Evolutionary conservation across 2,113 vertebrate genomes (phyloP), one percentile per base, ranked within the genome.

Genomic region (Dasyprocta punctata): DNA sequence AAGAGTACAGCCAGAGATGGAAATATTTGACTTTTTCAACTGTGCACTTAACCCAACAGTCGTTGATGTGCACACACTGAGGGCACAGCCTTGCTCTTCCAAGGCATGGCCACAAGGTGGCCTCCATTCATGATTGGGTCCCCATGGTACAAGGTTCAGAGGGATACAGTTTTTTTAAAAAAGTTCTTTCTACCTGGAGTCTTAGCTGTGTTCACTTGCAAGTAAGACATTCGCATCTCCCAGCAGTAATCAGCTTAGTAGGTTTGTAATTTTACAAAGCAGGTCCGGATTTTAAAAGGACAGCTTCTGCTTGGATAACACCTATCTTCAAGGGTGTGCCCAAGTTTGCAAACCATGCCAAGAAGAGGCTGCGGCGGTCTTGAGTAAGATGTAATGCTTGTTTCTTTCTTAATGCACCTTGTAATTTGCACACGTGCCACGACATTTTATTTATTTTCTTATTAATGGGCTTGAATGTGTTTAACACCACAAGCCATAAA

Each of bases 391-490:
- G 73, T 36, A 71, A 95, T 22, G 52, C 90, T 94, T 77, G 82
- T 58, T 92, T 86, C 86, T 67, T 92, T 97, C 96, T 94, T 96
- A 95, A 96, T 73, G 86, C 80, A 92, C 73, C 96, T 97, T 89
- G 97, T 91, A 92, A 97, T 96, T 89, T 95, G 94, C 96, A 95
- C 85, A 49, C 0, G 49, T 96, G 89, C 80, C 73, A 83, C 38
- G 3, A 69, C 85, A 89, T 77, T 95, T 92, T 96, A 86, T 96
- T 97, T 97, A 97, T 97, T 95, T 95, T 91, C 92, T 97, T 96
- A 97, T 97, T 94, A 97, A 95, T 91, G 89, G 92, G 73, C 36
- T 90, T 41, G 94, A 91, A 88, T 92, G 96, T 91, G 88, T 96
- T 98, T 92, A 97, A 92, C 54, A 96, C 90, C 28, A 52, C 95